Percentiles rank a stretch among this genome's conserved stretches.
These are phyloP conservation scores for Dicaeum eximium DNA, from an alignment of 2,113 vertebrate genomes.

Conservation along the genomic window DNA sequence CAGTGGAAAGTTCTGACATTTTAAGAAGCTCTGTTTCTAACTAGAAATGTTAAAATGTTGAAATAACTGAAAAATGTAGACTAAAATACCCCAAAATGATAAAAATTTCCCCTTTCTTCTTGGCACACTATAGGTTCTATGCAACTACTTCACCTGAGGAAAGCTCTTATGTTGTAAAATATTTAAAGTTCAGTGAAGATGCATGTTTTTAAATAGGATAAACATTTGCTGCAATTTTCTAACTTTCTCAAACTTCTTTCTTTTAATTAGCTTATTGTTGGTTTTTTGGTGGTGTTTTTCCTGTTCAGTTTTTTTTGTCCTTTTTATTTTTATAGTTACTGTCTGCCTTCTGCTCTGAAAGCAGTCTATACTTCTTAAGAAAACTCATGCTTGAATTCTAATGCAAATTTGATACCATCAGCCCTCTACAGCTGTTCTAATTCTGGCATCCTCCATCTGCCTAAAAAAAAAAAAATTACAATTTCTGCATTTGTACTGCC, in stretches of 20 bases:
- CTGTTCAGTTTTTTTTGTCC: not conserved
- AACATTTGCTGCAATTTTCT: not conserved
- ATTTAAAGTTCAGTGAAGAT: not conserved
- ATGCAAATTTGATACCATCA: not conserved
- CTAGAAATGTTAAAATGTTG: not conserved
- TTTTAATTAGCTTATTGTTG: not conserved
- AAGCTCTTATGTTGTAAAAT: not conserved
- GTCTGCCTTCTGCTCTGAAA: not conserved
- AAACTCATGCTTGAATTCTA: not conserved
- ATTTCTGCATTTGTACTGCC: not conserved
- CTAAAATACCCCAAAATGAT: not conserved
- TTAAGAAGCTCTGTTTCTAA: not conserved
- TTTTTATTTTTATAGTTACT: not conserved
- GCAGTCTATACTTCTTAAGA: not conserved
- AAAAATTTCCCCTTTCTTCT: not conserved
- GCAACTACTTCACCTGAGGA: not conserved
- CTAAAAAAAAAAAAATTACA: not conserved
- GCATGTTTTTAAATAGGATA: not conserved
- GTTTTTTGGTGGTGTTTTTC: rapidly evolving
- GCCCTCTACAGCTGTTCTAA: not conserved
- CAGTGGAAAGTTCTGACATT: not conserved
- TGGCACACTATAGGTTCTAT: not conserved
- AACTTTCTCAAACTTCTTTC: not conserved
- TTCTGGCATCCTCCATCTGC: not conserved
- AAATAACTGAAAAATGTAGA: not conserved